Conservation (phyloP, 2,797 vertebrate genomes). For the Lepilemur ruficaudatus region DNA sequence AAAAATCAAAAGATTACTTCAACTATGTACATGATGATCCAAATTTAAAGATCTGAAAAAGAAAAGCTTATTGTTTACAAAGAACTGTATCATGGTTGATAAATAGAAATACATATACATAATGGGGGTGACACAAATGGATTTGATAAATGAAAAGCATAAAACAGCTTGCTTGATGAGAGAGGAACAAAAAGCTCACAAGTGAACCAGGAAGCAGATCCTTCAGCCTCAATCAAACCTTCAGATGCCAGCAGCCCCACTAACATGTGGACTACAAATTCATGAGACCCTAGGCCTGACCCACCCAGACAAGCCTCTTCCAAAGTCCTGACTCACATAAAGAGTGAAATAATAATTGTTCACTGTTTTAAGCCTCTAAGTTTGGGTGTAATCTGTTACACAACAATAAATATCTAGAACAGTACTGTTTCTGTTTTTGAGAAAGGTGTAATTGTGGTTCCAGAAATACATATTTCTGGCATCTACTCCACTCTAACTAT, state of each 20-base stretch:
- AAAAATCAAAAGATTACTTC: slow-evolving; percentile 14
- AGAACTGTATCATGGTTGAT: neutral
- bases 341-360: neutral
- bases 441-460: neutral
- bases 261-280: neutral
- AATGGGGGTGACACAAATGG: neutral
- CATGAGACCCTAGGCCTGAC: neutral
- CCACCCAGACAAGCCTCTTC: neutral
- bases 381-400: neutral
- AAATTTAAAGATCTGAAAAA: slow-evolving; percentile 23
- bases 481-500: neutral
- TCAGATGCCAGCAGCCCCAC: neutral
- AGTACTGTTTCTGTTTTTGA: neutral
- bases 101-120: neutral
- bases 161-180: neutral
- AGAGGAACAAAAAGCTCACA: neutral
- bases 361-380: neutral
- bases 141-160: neutral
- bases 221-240: neutral
- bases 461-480: neutral
- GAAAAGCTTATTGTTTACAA: neutral
- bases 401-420: neutral
- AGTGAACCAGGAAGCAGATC: neutral
- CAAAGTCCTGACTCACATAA: neutral
- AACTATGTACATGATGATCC: neutral